Percentiles rank a stretch among this genome's conserved stretches.
Conservation (phyloP, 2,113 vertebrate genomes). For the Hemiprocne comata region DNA sequence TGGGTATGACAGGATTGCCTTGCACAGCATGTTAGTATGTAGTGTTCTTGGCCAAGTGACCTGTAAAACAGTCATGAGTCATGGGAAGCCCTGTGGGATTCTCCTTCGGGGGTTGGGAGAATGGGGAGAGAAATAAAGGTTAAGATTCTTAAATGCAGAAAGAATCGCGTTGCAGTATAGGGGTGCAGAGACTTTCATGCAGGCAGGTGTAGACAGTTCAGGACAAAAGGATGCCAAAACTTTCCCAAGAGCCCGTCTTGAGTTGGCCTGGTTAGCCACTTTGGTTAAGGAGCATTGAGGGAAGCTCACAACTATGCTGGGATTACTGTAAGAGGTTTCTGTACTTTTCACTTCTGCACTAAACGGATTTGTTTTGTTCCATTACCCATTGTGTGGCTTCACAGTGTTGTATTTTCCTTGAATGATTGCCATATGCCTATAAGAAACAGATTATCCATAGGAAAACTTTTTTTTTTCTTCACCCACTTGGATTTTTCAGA, state of each 20-base stretch:
- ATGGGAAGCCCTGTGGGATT: not conserved
- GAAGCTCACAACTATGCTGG: not conserved
- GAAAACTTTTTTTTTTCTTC: not conserved
- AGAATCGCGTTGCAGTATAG: not conserved
- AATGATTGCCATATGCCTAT: not conserved
- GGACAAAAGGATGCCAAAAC: not conserved
- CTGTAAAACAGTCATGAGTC: not conserved
- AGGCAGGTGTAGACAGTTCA: not conserved
- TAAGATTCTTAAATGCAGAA: not conserved
- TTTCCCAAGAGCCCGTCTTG: not conserved
- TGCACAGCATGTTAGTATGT: not conserved
- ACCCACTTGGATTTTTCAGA: not conserved
- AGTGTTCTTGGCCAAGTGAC: not conserved
- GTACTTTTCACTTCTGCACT: not conserved
- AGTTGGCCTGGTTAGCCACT: not conserved
- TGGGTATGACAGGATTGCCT: not conserved
- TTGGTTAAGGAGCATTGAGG: not conserved
- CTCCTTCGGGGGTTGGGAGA: not conserved
- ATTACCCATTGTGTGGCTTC: not conserved
- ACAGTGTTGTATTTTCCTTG: not conserved
- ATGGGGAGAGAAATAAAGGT: not conserved
- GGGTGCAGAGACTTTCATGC: not conserved
- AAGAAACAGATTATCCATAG: not conserved
- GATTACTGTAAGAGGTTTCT: not conserved
- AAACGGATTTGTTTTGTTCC: not conserved